Percentiles rank a stretch among this genome's conserved stretches.
These are phyloP conservation scores for Molorchus minor DNA, from an alignment of 2,888 invertebrate species.

Conservation along the genomic window DNA sequence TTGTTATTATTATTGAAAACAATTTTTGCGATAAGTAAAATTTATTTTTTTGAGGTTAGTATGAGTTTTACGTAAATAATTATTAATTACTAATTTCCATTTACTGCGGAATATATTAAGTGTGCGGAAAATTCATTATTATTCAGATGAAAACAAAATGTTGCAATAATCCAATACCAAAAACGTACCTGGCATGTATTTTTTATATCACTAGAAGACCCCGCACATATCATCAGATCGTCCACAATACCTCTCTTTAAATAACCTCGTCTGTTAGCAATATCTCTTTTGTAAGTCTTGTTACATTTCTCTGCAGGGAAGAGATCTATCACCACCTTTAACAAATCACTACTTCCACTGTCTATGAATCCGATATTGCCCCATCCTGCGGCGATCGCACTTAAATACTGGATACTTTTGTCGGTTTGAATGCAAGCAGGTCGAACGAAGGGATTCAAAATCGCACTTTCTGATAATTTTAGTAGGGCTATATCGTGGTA, in stretches of 20 bases:
- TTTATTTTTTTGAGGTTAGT: too few relatives aligned
- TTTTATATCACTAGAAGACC: constrained; percentile 47
- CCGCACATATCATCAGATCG: constrained; percentile 48
- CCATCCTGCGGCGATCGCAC: constrained; percentile 64
- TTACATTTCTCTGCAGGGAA: constrained; percentile 28
- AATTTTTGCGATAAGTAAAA: too few relatives aligned
- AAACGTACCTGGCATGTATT: constrained; percentile 56
- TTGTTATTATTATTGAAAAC: too few relatives aligned
- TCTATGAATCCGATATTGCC: constrained; percentile 59
- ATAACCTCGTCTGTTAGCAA: constrained; percentile 25
- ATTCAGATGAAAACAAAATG: too few relatives aligned
- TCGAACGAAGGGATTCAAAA: constrained; percentile 59
- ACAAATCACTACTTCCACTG: constrained; percentile 53
- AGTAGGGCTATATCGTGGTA: constrained; percentile 67
- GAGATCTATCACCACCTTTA: constrained; percentile 56
- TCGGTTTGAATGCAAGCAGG: constrained; percentile 62
- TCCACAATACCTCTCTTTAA: constrained; percentile 36
- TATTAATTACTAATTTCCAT: too few relatives aligned
- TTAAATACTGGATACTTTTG: constrained; percentile 34
- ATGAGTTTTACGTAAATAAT: too few relatives aligned
- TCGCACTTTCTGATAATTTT: constrained; percentile 55
- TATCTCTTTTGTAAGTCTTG: constrained; percentile 32
- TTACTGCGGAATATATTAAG: too few relatives aligned
- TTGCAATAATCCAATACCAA: background rate
- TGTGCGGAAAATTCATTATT: too few relatives aligned